phyloP scores from a whole-genome alignment of 2,797 vertebrate genomes.

The Nothura maculosa region DNA sequence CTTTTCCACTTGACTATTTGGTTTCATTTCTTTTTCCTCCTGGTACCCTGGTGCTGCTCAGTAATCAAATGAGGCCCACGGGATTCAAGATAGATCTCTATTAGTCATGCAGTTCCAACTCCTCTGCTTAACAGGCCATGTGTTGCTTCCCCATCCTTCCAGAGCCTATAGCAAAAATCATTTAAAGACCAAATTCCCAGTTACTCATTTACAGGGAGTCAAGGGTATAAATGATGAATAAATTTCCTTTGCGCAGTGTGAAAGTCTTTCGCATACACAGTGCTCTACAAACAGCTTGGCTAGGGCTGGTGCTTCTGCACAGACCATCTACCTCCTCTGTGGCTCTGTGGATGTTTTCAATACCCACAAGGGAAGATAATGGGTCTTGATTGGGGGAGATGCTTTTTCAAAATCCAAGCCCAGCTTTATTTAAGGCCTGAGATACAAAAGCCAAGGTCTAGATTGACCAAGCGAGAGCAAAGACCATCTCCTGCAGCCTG shows the following conservation, averaged over 20 bases:
- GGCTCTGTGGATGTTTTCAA: not conserved
- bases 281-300: not conserved
- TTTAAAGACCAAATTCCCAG: not conserved
- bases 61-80: fast-evolving
- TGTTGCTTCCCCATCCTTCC: not conserved
- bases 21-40: not conserved
- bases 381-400: not conserved
- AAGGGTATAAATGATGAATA: not conserved
- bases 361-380: not conserved
- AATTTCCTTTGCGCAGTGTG: not conserved
- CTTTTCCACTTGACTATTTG: not conserved
- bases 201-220: not conserved
- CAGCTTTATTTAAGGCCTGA: not conserved
- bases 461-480: not conserved
- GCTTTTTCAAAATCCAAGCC: not conserved
- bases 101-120: not conserved
- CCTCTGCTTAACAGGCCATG: fast-evolving
- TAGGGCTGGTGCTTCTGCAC: not conserved
- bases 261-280: not conserved
- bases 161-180: not conserved
- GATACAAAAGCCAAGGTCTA: not conserved
- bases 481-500: not conserved
- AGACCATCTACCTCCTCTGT: not conserved
- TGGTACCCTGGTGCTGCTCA: not conserved
- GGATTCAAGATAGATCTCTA: not conserved